Evolutionary conservation across 2,888 invertebrate genomes (phyloP), one percentile per base, ranked within the genome.

Genomic region (Crematogaster levior): DNA sequence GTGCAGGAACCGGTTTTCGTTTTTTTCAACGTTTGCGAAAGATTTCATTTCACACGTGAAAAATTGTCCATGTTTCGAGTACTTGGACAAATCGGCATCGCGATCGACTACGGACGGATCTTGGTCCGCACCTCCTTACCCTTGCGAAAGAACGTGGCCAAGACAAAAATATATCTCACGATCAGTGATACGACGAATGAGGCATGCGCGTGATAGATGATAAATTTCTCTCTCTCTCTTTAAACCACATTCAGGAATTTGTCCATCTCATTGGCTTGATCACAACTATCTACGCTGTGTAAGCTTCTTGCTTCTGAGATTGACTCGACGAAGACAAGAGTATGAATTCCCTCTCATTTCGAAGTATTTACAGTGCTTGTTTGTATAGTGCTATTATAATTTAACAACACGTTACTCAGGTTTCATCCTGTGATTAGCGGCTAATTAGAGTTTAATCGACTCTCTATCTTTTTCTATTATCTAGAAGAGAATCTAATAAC

Each of bases 111-210:
- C 27, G 12, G 10, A 9, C 12, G 56, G 18, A 12, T 65, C n/a
- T n/a, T 5, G 40, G 15, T 58, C 9, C 7, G 27, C 72, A n/a
- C 40, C 24, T 27, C 12, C 3, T 37, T 56, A 40, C 53, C 12
- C 24, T 40, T 15, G 27, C 24, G 9, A 43, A 18, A 72, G 37
- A 73, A 15, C 30, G 12, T 30, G 7, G 43, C 56, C 72, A 43
- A 73, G 72, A 58, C 21, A 58, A 24, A 72, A 72, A 43, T 73
- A 73, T 73, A 43, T 58, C 56, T 30, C 15, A 6, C 58, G n/a
- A n/a, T 27, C 40, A 27, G 18, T 40, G 24, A 40, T 40, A 6
- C n/a, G n/a, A 58, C 15, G 56, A 30, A 43, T 10, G 15, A 58
- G 43, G 58, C 30, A 15, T 56, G 27, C 58, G 43, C 40, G 27